Evolutionary conservation across 64 coral and sea anemone genomes (phyloP).

Genomic region (Porites lutea): DNA sequence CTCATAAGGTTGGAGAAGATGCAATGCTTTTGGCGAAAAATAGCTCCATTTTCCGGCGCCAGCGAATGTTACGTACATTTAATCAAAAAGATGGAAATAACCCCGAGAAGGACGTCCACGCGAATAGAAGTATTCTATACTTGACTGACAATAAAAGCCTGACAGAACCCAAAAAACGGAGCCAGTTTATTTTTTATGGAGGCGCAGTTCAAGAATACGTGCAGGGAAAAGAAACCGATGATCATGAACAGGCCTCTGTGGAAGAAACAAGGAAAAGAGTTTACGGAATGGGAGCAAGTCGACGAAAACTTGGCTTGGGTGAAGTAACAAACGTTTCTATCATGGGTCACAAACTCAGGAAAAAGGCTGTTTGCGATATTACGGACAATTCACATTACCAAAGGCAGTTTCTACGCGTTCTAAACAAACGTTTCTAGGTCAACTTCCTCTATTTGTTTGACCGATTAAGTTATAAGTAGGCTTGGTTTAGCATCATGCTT

Average conservation of each 20-base stretch:
- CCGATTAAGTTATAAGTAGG: not conserved
- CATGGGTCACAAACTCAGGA: slow-evolving; percentile 62
- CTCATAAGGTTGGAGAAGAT: not conserved
- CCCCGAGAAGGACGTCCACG: too few species aligned
- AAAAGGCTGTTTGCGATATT: slow-evolving; percentile 82
- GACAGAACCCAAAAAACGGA: not conserved
- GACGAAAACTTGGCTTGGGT: slow-evolving; percentile 13
- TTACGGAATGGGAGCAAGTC: not conserved
- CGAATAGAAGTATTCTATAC: too few species aligned
- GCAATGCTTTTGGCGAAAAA: not conserved
- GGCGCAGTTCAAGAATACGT: not conserved
- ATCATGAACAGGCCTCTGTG: too few species aligned
- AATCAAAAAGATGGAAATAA: too few species aligned
- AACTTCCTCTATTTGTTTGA: not conserved
- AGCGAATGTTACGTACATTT: too few species aligned
- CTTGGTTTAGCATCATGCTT: too few species aligned
- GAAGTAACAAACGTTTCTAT: not conserved
- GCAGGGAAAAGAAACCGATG: not conserved
- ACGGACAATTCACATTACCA: slow-evolving; percentile 86
- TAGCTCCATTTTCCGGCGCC: too few species aligned
- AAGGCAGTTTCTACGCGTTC: slow-evolving; percentile 85
- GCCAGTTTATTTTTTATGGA: not conserved
- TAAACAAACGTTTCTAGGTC: slow-evolving; percentile 81
- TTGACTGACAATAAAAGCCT: too few species aligned
- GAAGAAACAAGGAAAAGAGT: not conserved